Evolutionary conservation across 2,888 invertebrate genomes (phyloP).

Genomic region (Thalpophila matura): DNA sequence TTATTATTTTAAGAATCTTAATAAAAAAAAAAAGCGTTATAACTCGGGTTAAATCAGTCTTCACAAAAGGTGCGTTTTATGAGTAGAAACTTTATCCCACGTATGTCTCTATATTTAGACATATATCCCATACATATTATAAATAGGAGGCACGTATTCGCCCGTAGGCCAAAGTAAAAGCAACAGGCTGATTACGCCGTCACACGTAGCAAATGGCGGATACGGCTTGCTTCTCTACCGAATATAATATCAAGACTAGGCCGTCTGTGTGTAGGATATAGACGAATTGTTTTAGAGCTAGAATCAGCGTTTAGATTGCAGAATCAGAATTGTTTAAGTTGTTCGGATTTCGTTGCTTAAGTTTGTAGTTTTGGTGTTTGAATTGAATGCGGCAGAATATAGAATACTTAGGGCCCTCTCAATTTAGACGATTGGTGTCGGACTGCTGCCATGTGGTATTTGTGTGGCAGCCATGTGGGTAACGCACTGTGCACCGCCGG

Average conservation of each 20-base stretch:
- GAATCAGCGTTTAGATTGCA: conserved; percentile 1
- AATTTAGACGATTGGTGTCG: too few relatives aligned
- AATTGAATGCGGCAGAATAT: too few relatives aligned
- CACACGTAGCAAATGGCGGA: conserved; percentile 29
- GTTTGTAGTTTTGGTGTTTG: neutral
- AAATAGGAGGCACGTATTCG: conserved; percentile 11
- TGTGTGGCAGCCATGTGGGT: too few relatives aligned
- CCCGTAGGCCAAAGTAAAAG: conserved; percentile 15
- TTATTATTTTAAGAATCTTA: too few relatives aligned
- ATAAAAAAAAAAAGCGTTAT: too few relatives aligned
- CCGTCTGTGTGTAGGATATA: neutral
- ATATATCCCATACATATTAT: neutral
- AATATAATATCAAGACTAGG: conserved; percentile 16
- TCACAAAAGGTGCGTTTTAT: neutral
- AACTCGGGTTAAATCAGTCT: too few relatives aligned
- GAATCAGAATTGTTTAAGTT: neutral
- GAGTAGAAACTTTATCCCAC: neutral
- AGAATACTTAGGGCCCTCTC: too few relatives aligned
- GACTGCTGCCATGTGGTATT: too few relatives aligned
- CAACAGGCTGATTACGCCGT: conserved; percentile 24
- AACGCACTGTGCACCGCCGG: too few relatives aligned
- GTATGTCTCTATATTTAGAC: neutral
- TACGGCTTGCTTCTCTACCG: conserved; percentile 2
- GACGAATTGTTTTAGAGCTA: neutral
- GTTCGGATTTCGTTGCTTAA: neutral